A percentile compares a stretch with the other conserved stretches of the same genome.
phyloP scores from a whole-genome alignment of 1,140 invertebrate species.

The Homarus americanus region DNA sequence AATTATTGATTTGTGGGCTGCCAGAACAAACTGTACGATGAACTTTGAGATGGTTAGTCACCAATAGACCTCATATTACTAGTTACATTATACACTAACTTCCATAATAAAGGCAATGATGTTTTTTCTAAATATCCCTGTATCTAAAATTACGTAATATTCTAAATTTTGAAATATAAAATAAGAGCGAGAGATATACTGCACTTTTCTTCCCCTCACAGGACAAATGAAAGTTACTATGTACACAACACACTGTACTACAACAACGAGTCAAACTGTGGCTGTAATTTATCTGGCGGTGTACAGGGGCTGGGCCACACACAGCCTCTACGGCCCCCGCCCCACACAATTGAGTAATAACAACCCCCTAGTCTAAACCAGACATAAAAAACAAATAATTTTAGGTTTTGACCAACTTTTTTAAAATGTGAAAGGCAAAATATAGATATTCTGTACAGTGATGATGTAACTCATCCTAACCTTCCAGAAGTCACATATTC shows the following conservation, averaged over 20 bases:
- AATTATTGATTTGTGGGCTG: too few species aligned
- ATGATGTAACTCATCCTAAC: conserved; percentile 16
- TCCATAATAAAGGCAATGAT: neutral
- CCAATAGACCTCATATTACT: neutral
- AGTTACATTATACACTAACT: neutral
- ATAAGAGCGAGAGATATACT: neutral
- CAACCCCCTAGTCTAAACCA: neutral
- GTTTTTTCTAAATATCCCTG: neutral
- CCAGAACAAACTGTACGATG: too few species aligned
- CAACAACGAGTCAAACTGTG: neutral
- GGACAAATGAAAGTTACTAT: neutral
- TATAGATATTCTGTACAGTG: conserved; percentile 41
- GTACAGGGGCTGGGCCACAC: neutral
- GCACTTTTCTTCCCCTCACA: neutral
- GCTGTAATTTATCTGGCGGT: neutral
- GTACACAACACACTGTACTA: neutral
- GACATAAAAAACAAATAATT: neutral
- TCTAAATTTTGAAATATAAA: neutral
- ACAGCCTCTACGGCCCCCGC: neutral
- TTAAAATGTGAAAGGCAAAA: conserved; percentile 33
- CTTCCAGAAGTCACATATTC: conserved; percentile 28
- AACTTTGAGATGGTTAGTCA: neutral
- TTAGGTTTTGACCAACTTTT: neutral
- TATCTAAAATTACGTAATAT: too few species aligned
- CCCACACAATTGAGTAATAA: neutral